phyloP scores from a whole-genome alignment of 2,113 vertebrate species.

The Petrocephalus microphthalmus region DNA sequence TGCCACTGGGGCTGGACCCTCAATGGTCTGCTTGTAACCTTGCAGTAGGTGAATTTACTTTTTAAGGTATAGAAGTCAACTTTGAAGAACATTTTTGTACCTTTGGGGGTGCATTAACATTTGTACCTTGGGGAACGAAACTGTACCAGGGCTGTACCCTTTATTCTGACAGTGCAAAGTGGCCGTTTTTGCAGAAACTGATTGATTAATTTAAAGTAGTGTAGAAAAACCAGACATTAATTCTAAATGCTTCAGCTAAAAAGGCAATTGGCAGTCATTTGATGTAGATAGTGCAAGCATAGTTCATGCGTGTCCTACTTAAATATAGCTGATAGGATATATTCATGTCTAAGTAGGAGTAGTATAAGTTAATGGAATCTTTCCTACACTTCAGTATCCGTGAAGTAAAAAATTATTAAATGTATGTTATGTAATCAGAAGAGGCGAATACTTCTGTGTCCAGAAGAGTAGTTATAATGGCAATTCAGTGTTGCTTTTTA shows the following conservation, averaged over 20 bases:
- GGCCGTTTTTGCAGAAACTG: neutral
- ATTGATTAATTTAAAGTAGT: neutral
- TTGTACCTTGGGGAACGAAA: neutral
- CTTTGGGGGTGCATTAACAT: neutral
- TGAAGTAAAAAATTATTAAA: neutral
- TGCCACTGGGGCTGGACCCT: neutral
- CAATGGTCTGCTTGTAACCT: neutral
- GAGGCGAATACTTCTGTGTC: neutral
- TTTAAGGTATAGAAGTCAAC: neutral
- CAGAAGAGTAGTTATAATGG: neutral
- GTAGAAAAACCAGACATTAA: neutral
- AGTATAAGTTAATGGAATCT: neutral
- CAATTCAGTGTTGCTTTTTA: neutral
- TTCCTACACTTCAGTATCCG: neutral
- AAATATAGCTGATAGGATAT: neutral
- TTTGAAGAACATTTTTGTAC: neutral
- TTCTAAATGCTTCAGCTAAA: neutral
- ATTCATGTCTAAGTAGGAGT: neutral
- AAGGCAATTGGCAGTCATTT: neutral
- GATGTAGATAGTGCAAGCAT: neutral
- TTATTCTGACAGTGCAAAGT: neutral
- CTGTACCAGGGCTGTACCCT: no score
- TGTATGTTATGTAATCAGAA: neutral
- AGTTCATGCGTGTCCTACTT: neutral
- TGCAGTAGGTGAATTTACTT: neutral